phyloP scores from a whole-genome alignment of 2,113 vertebrate species.

The Onychorhynchus coronatus region DNA sequence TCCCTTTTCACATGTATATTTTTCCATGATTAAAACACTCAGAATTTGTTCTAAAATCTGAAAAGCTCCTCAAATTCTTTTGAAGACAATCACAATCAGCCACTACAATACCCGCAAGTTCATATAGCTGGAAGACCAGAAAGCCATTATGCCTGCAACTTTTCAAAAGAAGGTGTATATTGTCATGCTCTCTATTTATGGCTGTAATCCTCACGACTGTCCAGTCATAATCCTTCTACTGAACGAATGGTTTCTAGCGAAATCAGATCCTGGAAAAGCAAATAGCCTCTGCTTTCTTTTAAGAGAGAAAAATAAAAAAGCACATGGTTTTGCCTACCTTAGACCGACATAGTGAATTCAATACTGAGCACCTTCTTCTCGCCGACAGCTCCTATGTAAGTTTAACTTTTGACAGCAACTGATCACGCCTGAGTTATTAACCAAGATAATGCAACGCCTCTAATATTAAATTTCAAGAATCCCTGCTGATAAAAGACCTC shows the following conservation, averaged over 20 bases:
- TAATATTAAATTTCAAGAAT: accelerated
- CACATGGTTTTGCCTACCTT: not conserved
- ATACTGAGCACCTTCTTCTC: not conserved
- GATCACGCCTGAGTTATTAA: not conserved
- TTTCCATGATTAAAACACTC: not conserved
- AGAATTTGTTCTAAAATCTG: not conserved
- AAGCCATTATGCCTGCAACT: not conserved
- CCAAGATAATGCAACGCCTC: accelerated
- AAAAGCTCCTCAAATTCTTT: not conserved
- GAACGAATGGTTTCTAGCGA: not conserved
- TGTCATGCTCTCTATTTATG: not conserved
- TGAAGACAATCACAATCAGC: accelerated
- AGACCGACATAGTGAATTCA: not conserved
- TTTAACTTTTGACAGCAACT: not conserved
- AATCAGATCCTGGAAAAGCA: not conserved
- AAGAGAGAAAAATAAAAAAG: not conserved
- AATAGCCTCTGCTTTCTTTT: not conserved
- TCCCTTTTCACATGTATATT: not conserved
- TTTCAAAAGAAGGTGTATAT: not conserved
- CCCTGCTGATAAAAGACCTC: not conserved
- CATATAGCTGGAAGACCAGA: not conserved
- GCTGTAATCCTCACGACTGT: not conserved
- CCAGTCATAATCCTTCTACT: not conserved
- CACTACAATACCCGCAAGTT: not conserved
- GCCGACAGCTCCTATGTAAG: not conserved